Percentiles rank a stretch among this genome's conserved stretches.
These are phyloP conservation scores for Salarias fasciatus DNA, from an alignment of 2,797 vertebrate genomes.

Conservation along the genomic window DNA sequence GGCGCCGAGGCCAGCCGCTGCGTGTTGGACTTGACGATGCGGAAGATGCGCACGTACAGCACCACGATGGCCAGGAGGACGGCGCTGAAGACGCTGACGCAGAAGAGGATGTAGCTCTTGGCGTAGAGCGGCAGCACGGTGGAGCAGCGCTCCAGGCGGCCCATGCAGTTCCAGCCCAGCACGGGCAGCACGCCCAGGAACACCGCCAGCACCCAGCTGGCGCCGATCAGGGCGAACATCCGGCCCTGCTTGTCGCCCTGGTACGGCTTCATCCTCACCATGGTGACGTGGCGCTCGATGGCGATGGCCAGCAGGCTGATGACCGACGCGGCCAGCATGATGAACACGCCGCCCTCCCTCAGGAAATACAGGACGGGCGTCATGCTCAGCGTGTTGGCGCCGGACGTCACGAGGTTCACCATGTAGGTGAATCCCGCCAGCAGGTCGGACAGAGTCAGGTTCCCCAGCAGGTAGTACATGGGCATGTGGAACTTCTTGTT, in stretches of 20 bases:
- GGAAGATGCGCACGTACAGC: constrained; percentile 89
- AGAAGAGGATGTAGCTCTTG: constrained; percentile 90
- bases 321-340: constrained; percentile 89
- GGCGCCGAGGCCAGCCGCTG: constrained; percentile 66
- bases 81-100: constrained; percentile 83
- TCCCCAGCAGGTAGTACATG: constrained; percentile 93
- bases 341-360: constrained; percentile 90
- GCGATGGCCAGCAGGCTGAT: constrained; percentile 91
- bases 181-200: constrained; percentile 88
- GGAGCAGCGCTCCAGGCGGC: constrained; percentile 83
- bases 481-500: constrained; percentile 92
- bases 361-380: constrained; percentile 90
- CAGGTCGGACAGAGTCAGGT: constrained; percentile 90
- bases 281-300: constrained; percentile 90
- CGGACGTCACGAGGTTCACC: constrained; percentile 89
- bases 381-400: constrained; percentile 84
- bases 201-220: constrained; percentile 80
- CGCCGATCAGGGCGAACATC: too few relatives aligned
- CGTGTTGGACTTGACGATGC: constrained; percentile 86
- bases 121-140: constrained; percentile 90
- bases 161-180: constrained; percentile 92
- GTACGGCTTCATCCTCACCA: constrained; percentile 89
- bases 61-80: constrained; percentile 86
- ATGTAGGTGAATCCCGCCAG: constrained; percentile 90
- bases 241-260: constrained; percentile 84